A percentile compares a stretch with the other conserved stretches of the same genome.
These are phyloP conservation scores for Blastomussa wellsi DNA, from an alignment of 92 coral and sea anemone genomes.

Conservation along the genomic window DNA sequence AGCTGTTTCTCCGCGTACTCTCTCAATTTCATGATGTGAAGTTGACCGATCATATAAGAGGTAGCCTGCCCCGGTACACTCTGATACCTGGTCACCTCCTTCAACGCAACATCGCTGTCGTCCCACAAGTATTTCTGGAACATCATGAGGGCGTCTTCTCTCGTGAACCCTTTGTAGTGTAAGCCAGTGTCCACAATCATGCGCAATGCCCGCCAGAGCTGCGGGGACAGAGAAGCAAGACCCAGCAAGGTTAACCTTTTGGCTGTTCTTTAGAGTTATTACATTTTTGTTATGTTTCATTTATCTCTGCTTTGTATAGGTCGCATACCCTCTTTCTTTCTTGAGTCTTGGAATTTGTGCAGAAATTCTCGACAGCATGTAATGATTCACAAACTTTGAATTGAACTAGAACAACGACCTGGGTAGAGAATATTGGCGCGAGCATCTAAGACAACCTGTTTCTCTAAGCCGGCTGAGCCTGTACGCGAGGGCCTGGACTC, in stretches of 20 bases:
- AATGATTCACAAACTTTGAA: too few species aligned
- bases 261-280: too few species aligned
- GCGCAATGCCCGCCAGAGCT: slow-evolving; percentile 97
- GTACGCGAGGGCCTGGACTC: too few species aligned
- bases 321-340: too few species aligned
- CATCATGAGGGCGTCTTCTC: slow-evolving; percentile 58
- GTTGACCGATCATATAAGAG: slow-evolving; percentile 90
- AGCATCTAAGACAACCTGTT: too few species aligned
- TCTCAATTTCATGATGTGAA: slow-evolving; percentile 75
- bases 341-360: too few species aligned
- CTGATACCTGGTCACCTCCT: slow-evolving; percentile 94
- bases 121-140: slow-evolving; percentile 85
- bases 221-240: not conserved
- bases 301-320: too few species aligned
- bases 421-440: too few species aligned
- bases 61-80: slow-evolving; percentile 93
- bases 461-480: too few species aligned
- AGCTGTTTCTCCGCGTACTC: slow-evolving; percentile 62
- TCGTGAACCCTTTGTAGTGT: slow-evolving; percentile 69
- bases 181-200: slow-evolving; percentile 88
- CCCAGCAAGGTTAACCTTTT: not conserved
- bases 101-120: slow-evolving; percentile 68
- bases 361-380: too few species aligned
- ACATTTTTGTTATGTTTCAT: too few species aligned
- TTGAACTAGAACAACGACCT: too few species aligned